Conservation (phyloP, 1,140 invertebrate species). For the Vanessa atalanta region DNA sequence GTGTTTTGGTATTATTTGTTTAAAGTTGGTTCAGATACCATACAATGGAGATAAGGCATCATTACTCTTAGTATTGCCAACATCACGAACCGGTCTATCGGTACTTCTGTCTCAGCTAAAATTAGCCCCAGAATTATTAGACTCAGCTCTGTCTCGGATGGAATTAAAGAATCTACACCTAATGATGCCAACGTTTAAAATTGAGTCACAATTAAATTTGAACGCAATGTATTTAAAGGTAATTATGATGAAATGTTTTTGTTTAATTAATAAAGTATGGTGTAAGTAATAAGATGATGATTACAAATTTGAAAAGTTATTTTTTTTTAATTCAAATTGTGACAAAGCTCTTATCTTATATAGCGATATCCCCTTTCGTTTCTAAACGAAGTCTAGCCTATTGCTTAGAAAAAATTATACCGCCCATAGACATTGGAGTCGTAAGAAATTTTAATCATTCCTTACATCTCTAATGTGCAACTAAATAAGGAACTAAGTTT, state of each 20-base stretch:
- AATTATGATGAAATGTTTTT: neutral
- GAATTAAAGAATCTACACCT: slow-evolving; percentile 27
- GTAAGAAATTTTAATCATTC: too few species aligned
- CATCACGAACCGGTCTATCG: slow-evolving; percentile 42
- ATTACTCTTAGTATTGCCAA: slow-evolving; percentile 57
- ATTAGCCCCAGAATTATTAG: slow-evolving; percentile 49
- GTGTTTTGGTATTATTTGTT: neutral
- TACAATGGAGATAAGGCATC: slow-evolving; percentile 47
- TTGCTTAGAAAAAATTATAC: too few species aligned
- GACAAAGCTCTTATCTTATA: too few species aligned
- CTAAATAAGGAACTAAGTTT: too few species aligned
- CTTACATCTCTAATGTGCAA: too few species aligned
- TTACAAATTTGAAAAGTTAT: too few species aligned
- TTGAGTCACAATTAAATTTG: slow-evolving; percentile 50
- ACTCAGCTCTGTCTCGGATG: slow-evolving; percentile 44
- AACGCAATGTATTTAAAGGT: slow-evolving; percentile 50
- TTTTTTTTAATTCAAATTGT: too few species aligned
- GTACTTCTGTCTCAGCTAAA: slow-evolving; percentile 52
- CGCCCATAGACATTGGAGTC: too few species aligned
- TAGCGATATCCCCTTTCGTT: too few species aligned
- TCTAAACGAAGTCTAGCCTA: too few species aligned
- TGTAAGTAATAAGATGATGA: too few species aligned
- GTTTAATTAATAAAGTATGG: too few species aligned
- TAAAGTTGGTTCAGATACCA: slow-evolving; percentile 57
- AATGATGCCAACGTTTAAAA: slow-evolving; percentile 61